Evolutionary conservation across 2,888 invertebrate genomes (phyloP).

Genomic region (Luperina nickerlii): DNA sequence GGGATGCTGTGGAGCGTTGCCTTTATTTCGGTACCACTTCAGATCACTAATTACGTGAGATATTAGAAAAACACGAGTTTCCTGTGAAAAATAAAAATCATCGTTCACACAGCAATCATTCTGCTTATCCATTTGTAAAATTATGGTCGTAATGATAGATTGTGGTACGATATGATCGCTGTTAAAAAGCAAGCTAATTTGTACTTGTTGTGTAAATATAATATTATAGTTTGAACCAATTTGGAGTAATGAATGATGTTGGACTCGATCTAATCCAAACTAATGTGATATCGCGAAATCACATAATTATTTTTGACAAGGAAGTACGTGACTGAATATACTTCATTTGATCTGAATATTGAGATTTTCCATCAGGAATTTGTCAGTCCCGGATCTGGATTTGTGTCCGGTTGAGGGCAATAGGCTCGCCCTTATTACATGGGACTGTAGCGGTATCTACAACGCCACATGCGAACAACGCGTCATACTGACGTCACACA

Average conservation of each 20-base stretch:
- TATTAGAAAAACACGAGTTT: constrained; percentile 54
- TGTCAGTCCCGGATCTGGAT: background rate
- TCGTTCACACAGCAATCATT: constrained; percentile 58
- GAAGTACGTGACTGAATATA: background rate
- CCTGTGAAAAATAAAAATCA: constrained; percentile 65
- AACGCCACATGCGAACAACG: too few relatives aligned
- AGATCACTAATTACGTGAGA: constrained; percentile 49
- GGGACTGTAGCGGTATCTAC: too few relatives aligned
- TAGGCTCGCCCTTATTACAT: background rate
- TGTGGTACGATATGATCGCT: background rate
- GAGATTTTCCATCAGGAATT: background rate
- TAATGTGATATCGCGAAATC: background rate
- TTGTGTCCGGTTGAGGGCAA: background rate
- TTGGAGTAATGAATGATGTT: constrained; percentile 5
- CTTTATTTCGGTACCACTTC: background rate
- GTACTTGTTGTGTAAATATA: constrained; percentile 6
- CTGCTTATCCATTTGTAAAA: constrained; percentile 58
- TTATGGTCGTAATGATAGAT: constrained; percentile 49
- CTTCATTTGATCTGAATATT: background rate
- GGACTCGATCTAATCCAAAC: background rate
- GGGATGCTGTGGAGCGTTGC: background rate
- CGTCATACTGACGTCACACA: too few relatives aligned
- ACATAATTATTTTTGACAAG: background rate
- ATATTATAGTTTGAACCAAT: background rate
- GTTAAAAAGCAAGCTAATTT: constrained; percentile 29